Evolutionary conservation across 2,113 vertebrate genomes (phyloP), one percentile per base, ranked within the genome.

Genomic region (Copsychus sechellarum): DNA sequence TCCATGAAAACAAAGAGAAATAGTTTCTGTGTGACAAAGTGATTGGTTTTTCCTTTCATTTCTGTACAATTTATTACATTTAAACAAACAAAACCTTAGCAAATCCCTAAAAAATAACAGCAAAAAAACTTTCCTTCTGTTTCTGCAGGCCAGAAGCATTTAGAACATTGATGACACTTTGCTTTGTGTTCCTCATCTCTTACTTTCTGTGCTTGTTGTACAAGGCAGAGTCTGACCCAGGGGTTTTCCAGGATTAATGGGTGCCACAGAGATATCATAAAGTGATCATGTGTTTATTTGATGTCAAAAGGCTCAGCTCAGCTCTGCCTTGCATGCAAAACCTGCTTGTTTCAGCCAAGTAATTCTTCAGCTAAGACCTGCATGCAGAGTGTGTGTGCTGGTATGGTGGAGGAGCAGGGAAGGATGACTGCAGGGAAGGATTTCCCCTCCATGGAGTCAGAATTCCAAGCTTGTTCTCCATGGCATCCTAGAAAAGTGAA

Each of bases 1-100:
- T 96, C 34, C 19, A 67, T 57, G 40, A 54, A 74, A 96, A 88
- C 33, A 88, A 90, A 77, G 77, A 82, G 29, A 86, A 81, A 70
- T 56, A 25, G 51, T 74, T 81, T 42, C 77, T 77, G 66, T 31
- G 51, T 45, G 62, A 92, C 54, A 88, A 88, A 90, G 38, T 53
- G 65, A 48, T 72, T 77, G 60, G 2, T 51, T 73, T 31, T 28
- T 33, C 90, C 7, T 56, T 66, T 42, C 8, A 74, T 38, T 43
- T 88, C 73, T 56, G 23, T 26, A 51, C 45, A 28, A 40, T 64
- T 93, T 94, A 90, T 93, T 93, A 94, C 9, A 42, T 8, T 76
- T 78, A 83, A 93, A 72, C 58, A 79, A 50, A 72, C 18, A 83
- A 81, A 85, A 50, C 14, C 51, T 58, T 58, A 81, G 57, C 36